Evolutionary conservation across 1,140 invertebrate species (phyloP).

Genomic region (Lucilia sericata): DNA sequence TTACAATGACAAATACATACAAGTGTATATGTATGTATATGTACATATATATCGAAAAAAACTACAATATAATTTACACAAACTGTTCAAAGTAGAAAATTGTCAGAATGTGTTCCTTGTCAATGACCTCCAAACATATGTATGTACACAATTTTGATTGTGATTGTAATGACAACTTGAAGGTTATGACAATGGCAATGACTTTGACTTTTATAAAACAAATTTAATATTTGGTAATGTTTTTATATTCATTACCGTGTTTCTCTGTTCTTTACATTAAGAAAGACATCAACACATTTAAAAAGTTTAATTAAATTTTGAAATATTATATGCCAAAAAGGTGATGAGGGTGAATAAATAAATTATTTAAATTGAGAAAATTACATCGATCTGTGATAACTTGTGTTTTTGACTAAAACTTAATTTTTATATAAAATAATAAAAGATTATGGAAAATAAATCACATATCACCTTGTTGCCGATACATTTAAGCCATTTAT

Average conservation of each 20-base stretch:
- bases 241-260: background rate
- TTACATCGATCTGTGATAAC: no score
- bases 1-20: no score
- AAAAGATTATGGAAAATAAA: no score
- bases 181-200: background rate
- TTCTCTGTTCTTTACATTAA: background rate
- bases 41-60: no score
- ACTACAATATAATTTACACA: background rate
- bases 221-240: background rate
- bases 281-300: background rate
- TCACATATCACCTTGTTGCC: no score
- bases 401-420: no score
- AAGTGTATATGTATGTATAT: no score
- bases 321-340: background rate
- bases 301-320: background rate
- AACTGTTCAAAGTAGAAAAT: background rate
- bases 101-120: background rate
- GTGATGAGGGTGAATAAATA: background rate
- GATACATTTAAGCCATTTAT: no score
- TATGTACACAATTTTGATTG: constrained; percentile 5
- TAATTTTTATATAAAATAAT: no score
- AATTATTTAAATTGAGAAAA: no score
- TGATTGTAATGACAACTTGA: constrained; percentile 4
- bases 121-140: background rate
- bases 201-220: background rate